Evolutionary conservation across 2,888 invertebrate genomes (phyloP).

Genomic region (Agrotis clavis): DNA sequence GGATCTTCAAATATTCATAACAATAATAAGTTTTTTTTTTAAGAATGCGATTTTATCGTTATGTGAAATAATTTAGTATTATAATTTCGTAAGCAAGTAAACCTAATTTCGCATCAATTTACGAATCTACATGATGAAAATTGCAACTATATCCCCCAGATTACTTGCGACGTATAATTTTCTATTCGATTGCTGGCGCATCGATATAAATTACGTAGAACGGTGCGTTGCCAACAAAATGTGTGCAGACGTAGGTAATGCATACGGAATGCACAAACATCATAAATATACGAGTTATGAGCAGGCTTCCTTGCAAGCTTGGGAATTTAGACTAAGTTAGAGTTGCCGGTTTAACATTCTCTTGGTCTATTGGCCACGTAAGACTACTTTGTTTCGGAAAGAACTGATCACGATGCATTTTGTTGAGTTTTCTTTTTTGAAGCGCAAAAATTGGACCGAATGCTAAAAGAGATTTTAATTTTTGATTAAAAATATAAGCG

Average conservation of each 20-base stretch:
- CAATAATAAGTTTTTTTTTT: not conserved
- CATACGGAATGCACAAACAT: conserved; percentile 70
- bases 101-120: not conserved
- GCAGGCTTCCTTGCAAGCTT: conserved; percentile 41
- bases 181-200: conserved; percentile 58
- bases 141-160: conserved; percentile 17
- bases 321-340: conserved; percentile 49
- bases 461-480: too few species aligned
- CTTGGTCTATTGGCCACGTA: conserved; percentile 10
- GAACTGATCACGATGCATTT: too few species aligned
- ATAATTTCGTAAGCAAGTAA: too few species aligned
- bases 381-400: conserved; percentile 16
- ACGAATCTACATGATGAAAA: conserved; percentile 22
- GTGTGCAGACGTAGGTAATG: conserved; percentile 67
- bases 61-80: too few species aligned
- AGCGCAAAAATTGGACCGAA: too few species aligned
- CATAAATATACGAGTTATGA: conserved; percentile 63
- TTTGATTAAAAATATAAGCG: too few species aligned
- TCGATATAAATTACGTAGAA: conserved; percentile 63
- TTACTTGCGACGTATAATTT: conserved; percentile 55
- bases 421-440: not conserved
- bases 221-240: conserved; percentile 65
- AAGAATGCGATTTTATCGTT: too few species aligned
- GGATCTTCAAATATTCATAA: not conserved
- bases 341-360: conserved; percentile 21